Evolutionary conservation across 2,888 invertebrate species (phyloP).

Genomic region (Odontocolon sp.): DNA sequence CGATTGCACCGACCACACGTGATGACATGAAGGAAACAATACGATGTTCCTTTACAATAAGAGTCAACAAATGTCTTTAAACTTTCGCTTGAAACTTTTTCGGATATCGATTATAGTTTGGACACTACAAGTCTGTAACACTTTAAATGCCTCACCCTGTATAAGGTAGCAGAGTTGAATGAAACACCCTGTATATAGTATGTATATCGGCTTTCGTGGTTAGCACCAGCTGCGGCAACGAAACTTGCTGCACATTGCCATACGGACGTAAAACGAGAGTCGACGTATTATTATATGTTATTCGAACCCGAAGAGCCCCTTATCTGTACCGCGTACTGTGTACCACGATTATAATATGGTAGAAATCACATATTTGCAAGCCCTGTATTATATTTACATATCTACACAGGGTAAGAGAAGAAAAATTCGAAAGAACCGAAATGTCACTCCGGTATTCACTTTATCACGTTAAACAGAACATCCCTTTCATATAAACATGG

Average conservation of each 20-base stretch:
- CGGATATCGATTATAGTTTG: no score
- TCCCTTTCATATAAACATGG: no score
- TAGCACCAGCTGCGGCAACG: constrained; percentile 61
- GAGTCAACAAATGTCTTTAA: no score
- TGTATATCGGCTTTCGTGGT: constrained; percentile 58
- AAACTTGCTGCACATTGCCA: constrained; percentile 36
- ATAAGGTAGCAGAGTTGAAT: constrained; percentile 32
- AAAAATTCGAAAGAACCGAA: no score
- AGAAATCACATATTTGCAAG: constrained; percentile 1
- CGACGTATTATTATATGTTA: constrained; percentile 45
- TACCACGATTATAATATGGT: constrained; percentile 11
- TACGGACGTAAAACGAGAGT: constrained; percentile 24
- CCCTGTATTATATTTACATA: not conserved
- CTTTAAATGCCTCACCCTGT: not conserved
- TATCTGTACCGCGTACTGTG: constrained; percentile 22
- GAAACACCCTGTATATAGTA: constrained; percentile 23
- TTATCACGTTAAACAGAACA: no score
- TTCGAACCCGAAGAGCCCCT: constrained; percentile 27
- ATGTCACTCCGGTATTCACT: no score
- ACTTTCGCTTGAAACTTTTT: no score
- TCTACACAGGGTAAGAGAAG: no score
- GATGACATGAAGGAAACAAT: no score
- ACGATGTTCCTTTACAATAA: no score
- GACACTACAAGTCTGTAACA: no score
- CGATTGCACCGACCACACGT: no score